These are phyloP conservation scores for Grantiella picta DNA, from an alignment of 2,113 vertebrate genomes.

Conservation along the genomic window DNA sequence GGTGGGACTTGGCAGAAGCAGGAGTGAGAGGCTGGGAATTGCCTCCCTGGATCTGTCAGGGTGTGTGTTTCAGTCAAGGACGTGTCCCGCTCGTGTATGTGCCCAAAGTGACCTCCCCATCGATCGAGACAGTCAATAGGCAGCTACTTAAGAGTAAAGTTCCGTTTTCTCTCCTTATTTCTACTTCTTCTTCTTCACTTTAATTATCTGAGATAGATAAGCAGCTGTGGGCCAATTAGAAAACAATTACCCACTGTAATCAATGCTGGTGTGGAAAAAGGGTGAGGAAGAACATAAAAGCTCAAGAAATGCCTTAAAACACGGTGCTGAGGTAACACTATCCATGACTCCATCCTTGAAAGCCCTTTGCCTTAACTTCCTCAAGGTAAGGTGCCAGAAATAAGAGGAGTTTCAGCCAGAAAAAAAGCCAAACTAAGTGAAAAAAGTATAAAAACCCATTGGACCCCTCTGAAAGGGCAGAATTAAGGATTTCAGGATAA, in stretches of 20 bases:
- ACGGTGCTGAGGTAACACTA: background rate
- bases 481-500: background rate
- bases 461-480: background rate
- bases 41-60: background rate
- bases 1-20: background rate
- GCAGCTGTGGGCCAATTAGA: conserved; percentile 66
- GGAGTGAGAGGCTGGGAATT: background rate
- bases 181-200: conserved; percentile 30
- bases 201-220: conserved; percentile 72
- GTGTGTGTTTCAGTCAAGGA: background rate
- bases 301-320: conserved; percentile 12
- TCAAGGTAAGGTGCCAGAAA: background rate
- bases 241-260: conserved; percentile 65
- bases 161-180: conserved; percentile 16
- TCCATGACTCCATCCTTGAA: background rate
- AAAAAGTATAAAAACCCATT: background rate
- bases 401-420: background rate
- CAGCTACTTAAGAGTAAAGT: conserved; percentile 57
- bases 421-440: background rate
- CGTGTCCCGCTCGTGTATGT: background rate
- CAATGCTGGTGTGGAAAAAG: conserved; percentile 36
- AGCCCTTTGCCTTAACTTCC: background rate
- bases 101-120: conserved; percentile 55
- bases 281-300: background rate
- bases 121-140: conserved; percentile 45